Percentiles rank a stretch among this genome's conserved stretches.
Evolutionary conservation across 2,888 invertebrate genomes (phyloP).

Genomic region (Rotaria magnacalcarata): DNA sequence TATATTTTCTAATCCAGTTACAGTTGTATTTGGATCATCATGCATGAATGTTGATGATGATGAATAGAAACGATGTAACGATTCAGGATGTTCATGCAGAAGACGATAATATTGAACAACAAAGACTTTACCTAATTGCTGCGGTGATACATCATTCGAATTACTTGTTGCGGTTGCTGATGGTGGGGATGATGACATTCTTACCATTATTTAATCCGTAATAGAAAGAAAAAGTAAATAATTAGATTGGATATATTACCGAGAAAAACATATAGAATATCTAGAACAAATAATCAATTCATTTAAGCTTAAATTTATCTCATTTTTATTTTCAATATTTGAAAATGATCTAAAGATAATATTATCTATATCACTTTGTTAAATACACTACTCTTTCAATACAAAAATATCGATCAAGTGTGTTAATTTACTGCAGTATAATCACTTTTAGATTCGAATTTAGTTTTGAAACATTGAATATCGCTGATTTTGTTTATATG

Average conservation of each 20-base stretch:
- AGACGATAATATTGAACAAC: constrained; percentile 97
- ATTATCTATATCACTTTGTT: too few relatives aligned
- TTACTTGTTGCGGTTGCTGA: not conserved
- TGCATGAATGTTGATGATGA: constrained; percentile 84
- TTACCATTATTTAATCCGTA: not conserved
- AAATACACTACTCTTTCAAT: too few relatives aligned
- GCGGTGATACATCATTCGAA: constrained; percentile 67
- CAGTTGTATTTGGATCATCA: constrained; percentile 66
- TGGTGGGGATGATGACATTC: not conserved
- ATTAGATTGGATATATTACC: not conserved
- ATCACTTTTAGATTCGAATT: too few relatives aligned
- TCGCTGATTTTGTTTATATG: too few relatives aligned
- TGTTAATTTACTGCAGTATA: too few relatives aligned
- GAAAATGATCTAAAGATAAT: too few relatives aligned
- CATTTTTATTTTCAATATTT: too few relatives aligned
- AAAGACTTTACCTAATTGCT: constrained; percentile 94
- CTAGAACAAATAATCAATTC: not conserved
- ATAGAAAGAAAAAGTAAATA: not conserved
- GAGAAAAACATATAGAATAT: not conserved
- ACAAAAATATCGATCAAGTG: too few relatives aligned
- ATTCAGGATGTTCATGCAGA: constrained; percentile 61
- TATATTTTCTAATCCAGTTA: constrained; percentile 71
- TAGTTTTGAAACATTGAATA: too few relatives aligned
- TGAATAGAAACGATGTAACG: constrained; percentile 74
- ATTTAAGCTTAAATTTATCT: too few relatives aligned